These are phyloP conservation scores for Tetrapedia diversipes DNA, from an alignment of 2,888 invertebrate genomes.

Conservation along the genomic window DNA sequence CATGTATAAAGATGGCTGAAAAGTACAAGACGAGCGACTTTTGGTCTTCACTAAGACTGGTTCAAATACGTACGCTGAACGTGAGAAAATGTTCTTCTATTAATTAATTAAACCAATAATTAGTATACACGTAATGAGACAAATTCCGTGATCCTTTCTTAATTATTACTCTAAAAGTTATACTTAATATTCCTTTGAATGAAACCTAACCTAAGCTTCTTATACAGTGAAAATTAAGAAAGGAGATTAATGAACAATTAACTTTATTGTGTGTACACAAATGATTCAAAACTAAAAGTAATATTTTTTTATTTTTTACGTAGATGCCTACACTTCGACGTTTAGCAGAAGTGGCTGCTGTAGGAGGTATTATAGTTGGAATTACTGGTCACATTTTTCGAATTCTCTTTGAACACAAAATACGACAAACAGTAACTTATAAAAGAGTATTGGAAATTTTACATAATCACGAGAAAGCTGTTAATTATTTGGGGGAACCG, in stretches of 20 bases:
- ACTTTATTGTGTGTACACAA: too few species aligned
- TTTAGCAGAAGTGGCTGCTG: constrained; percentile 85
- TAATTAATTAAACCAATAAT: constrained; percentile 3
- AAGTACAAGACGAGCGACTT: too few species aligned
- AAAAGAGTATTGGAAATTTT: constrained; percentile 86
- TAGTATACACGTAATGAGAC: background rate
- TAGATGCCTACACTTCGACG: constrained; percentile 84
- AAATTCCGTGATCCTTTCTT: background rate
- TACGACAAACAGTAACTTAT: constrained; percentile 85
- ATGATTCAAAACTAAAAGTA: too few species aligned
- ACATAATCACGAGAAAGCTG: constrained; percentile 85
- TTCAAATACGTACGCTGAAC: too few species aligned
- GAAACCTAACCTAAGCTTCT: constrained; percentile 31
- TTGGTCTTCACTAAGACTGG: too few species aligned
- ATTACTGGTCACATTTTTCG: constrained; percentile 85
- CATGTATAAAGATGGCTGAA: background rate
- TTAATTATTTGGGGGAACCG: constrained; percentile 89
- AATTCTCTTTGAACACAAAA: constrained; percentile 84
- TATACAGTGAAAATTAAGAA: background rate
- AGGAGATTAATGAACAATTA: background rate
- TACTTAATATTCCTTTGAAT: background rate
- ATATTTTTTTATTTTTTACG: constrained; percentile 9
- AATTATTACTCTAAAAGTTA: background rate
- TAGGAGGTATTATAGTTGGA: constrained; percentile 83
- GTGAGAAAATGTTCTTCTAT: background rate